Evolutionary conservation across 2,888 invertebrate genomes (phyloP).

Genomic region (Masnerella sp.): DNA sequence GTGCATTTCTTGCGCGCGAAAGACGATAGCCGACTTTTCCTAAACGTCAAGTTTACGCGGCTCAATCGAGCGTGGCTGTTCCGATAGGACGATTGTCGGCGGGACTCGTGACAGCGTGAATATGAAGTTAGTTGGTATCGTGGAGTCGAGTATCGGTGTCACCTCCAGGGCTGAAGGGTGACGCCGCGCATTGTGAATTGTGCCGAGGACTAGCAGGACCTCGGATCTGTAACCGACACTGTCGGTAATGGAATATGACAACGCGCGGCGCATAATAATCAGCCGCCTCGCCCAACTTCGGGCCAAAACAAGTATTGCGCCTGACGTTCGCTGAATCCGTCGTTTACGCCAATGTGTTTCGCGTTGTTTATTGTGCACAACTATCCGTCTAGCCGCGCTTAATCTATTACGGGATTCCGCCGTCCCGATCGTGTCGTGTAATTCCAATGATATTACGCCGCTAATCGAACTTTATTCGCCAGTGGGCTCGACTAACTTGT

Average conservation of each 20-base stretch:
- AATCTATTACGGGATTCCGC: slow-evolving; percentile 45
- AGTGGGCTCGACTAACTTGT: slow-evolving; percentile 11
- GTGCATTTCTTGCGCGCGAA: slow-evolving; percentile 42
- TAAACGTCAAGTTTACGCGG: slow-evolving; percentile 30
- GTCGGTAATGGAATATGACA: slow-evolving; percentile 75
- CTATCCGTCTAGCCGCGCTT: slow-evolving; percentile 41
- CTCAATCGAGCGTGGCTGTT: slow-evolving; percentile 60
- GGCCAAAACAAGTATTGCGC: slow-evolving; percentile 71
- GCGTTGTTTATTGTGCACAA: slow-evolving; percentile 52
- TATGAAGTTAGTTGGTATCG: slow-evolving; percentile 62
- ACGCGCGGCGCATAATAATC: slow-evolving; percentile 73
- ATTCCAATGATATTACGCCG: slow-evolving; percentile 19
- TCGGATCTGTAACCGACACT: slow-evolving; percentile 72
- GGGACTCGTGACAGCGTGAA: slow-evolving; percentile 59
- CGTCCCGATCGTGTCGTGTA: slow-evolving; percentile 21
- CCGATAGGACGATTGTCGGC: slow-evolving; percentile 60
- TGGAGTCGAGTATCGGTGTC: slow-evolving; percentile 71
- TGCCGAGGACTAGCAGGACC: slow-evolving; percentile 69
- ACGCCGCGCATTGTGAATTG: slow-evolving; percentile 70
- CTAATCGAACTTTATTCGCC: slow-evolving; percentile 32
- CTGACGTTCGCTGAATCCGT: slow-evolving; percentile 63
- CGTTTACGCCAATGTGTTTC: slow-evolving; percentile 54
- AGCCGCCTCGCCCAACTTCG: slow-evolving; percentile 70
- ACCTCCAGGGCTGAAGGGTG: slow-evolving; percentile 67
- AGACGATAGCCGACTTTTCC: slow-evolving; percentile 34